These are phyloP conservation scores for Agrotis ipsilon DNA, from an alignment of 2,888 invertebrate genomes.

Conservation along the genomic window DNA sequence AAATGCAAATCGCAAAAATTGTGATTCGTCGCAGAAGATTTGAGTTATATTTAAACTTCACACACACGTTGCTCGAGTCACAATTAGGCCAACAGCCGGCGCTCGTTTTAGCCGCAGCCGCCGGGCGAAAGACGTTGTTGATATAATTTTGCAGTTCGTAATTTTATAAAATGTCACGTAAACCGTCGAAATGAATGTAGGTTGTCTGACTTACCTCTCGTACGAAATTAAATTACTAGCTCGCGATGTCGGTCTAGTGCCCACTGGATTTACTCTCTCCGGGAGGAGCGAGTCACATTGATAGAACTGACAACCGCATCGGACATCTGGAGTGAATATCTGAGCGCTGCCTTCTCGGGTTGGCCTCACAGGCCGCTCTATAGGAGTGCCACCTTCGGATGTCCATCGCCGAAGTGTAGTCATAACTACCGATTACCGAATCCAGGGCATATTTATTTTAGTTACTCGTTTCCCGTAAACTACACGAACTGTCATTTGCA, in stretches of 20 bases:
- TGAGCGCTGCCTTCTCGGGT: slow-evolving; percentile 94
- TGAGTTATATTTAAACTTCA: slow-evolving; percentile 88
- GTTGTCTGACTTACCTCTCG: slow-evolving; percentile 82
- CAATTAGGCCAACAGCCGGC: slow-evolving; percentile 88
- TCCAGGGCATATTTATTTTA: slow-evolving; percentile 79
- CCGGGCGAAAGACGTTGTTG: slow-evolving; percentile 82
- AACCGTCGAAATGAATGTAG: slow-evolving; percentile 71
- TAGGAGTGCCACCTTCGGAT: slow-evolving; percentile 93
- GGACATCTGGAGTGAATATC: slow-evolving; percentile 94
- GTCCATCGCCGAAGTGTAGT: slow-evolving; percentile 92
- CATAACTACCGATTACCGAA: slow-evolving; percentile 82
- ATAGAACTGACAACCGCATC: slow-evolving; percentile 96
- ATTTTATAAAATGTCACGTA: slow-evolving; percentile 81
- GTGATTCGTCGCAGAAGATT: slow-evolving; percentile 76
- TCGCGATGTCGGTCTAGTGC: slow-evolving; percentile 92
- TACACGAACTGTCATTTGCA: slow-evolving; percentile 71
- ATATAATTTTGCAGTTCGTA: slow-evolving; percentile 80
- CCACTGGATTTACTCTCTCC: slow-evolving; percentile 93
- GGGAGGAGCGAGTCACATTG: slow-evolving; percentile 95
- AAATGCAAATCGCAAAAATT: slow-evolving; percentile 78
- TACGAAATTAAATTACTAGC: slow-evolving; percentile 87
- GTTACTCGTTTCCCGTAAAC: slow-evolving; percentile 69
- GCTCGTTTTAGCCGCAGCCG: slow-evolving; percentile 90
- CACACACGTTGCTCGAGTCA: slow-evolving; percentile 83
- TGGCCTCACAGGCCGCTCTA: slow-evolving; percentile 92